These are phyloP conservation scores for Papilio protenor DNA, from an alignment of 2,888 invertebrate species.

Conservation along the genomic window DNA sequence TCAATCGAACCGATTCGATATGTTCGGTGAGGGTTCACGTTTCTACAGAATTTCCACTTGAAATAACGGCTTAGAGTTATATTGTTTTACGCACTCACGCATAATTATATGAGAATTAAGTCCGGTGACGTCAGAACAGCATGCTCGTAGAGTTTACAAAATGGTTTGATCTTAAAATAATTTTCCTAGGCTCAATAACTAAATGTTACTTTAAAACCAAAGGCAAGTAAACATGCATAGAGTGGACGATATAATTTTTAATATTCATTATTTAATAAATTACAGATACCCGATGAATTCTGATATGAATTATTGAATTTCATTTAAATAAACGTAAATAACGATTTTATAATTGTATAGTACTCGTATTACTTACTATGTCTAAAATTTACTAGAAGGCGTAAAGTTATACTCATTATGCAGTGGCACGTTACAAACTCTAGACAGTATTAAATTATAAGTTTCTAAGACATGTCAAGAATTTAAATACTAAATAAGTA, in stretches of 20 bases:
- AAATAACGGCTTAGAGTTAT: background rate
- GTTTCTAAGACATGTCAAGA: background rate
- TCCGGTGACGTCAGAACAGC: background rate
- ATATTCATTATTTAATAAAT: background rate
- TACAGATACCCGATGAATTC: background rate
- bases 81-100: constrained; percentile 14
- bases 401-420: background rate
- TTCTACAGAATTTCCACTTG: background rate
- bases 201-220: background rate
- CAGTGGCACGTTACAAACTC: background rate
- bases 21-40: constrained; percentile 9
- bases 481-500: background rate
- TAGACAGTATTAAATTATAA: background rate
- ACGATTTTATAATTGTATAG: background rate
- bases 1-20: constrained; percentile 10
- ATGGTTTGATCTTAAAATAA: background rate
- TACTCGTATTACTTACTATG: too few species aligned
- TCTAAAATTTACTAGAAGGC: background rate
- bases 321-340: too few species aligned
- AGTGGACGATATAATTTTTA: background rate
- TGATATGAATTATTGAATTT: background rate
- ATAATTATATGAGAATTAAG: background rate
- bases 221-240: background rate
- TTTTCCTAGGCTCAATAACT: background rate
- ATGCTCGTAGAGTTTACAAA: background rate